Evolutionary conservation across 2,797 vertebrate species (phyloP), one percentile per base, ranked within the genome.

Genomic region (Lycodopsis pacificus): DNA sequence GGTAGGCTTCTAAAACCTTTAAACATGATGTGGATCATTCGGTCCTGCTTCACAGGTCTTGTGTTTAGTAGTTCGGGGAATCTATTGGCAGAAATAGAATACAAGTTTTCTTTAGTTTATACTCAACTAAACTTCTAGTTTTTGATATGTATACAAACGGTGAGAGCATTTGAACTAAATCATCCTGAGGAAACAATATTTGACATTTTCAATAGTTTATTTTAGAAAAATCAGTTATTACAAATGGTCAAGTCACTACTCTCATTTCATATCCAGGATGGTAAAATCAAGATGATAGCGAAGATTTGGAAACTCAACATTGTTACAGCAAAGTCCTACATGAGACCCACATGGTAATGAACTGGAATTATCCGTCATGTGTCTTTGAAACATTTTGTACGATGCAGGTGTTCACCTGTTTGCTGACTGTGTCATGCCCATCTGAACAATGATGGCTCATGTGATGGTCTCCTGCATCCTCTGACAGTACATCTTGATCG

Each of bases 151-250:
- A 66, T 32, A 32, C 20, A 22, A 32, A 22, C 1, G 0, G 7
- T 42, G 8, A 14, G 0, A n/a, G 6, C 54, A 13, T 7, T 1
- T 54, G 1, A 42, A 66, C 0, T 19, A 14, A 49, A 66, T 0
- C 54, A 2, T 2, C 0, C 40, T 38, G 8, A 25, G 4, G 38
- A 36, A 63, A 15, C 15, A 27, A n/a, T 2, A 57, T 5, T 19
- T 49, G 70, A 0, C 0, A 27, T 80, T 83, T 83, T 71, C 0
- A 79, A 51, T 25, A 4, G 27, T 92, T 93, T 92, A 92, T 91
- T 93, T 88, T 89, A 90, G 69, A 91, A 91, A n/a, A 94, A 88
- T 65, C 13, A 12, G 5, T 53, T 58, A 81, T 76, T 79, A 81
- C n/a, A 84, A 64, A 48, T 7, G 34, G 19, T 83, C 76, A 84